Base-by-base conservation (phyloP, 2,888 invertebrate species). In the Neelides folsomi region DNA sequence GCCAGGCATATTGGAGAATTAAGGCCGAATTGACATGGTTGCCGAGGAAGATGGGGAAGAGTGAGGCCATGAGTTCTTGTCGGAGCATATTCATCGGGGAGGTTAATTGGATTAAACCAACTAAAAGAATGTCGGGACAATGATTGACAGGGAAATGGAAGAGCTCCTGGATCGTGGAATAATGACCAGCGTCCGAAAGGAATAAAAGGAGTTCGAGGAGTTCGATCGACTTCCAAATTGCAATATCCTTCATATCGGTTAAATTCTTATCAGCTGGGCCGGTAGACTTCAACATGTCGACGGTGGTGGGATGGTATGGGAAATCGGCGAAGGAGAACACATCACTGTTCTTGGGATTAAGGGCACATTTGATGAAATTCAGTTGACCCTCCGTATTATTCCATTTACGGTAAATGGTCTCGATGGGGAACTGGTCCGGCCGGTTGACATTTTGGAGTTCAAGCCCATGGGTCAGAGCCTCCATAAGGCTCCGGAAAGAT, bases 11-110 rank as follows among this genome's bases (percentile, higher is more conserved):
- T 71, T 95, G 93, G 51, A 98, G 74, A 58, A 98, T 87, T n/a
- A 89, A 86, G 20, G 86, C 90, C 0, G 94, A 89, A 72, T 98
- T 98, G 0, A 92, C 89, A 74, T 97, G 95, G 72, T 89, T 93
- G 37, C 86, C 85, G 51, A 97, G 75, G 72, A 98, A 95, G 63
- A 92, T 83, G 2, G 93, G 92, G 69, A 98, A 85, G 36, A 97
- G 73, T 49, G 79, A 84, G 43, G 83, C 81, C 59, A 97, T 76
- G 52, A 97, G 73, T 68, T 95, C 94, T 71, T 89, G 88, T 53
- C 90, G 76, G 39, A 86, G 73, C 39, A 80, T 76, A 2, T 85
- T 82, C 41, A 86, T 74, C 0, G 87, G 86, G 57, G 86, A 82
- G 68, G 79, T 82, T 46, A 89, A 83, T 71, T 97, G 94, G 43